phyloP scores from a whole-genome alignment of 2,888 invertebrate species.

The Calliopum simillimum region DNA sequence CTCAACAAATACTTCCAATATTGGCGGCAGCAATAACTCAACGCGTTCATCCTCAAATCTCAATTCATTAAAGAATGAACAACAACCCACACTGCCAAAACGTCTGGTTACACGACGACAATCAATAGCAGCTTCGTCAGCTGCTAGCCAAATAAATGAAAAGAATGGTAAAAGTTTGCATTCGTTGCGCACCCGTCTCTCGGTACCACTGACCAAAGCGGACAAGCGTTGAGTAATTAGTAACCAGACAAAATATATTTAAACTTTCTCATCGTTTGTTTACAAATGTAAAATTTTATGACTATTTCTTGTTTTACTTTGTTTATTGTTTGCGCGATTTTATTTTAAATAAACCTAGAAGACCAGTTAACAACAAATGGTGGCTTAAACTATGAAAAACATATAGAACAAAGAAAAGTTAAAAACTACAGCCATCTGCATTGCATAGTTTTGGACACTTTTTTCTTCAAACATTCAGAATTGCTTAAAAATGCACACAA shows the following conservation, averaged over 20 bases:
- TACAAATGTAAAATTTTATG: too few species aligned
- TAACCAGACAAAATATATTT: conserved; percentile 46
- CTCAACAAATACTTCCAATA: conserved; percentile 46
- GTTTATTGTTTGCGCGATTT: too few species aligned
- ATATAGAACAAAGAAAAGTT: too few species aligned
- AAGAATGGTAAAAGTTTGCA: conserved; percentile 47
- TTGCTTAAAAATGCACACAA: conserved; percentile 14
- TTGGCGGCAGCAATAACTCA: conserved; percentile 42
- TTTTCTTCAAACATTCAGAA: too few species aligned
- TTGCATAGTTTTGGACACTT: too few species aligned
- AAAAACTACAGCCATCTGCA: too few species aligned
- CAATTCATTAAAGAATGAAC: background rate
- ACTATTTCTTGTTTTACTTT: too few species aligned
- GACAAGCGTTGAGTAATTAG: conserved; percentile 63
- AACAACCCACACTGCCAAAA: conserved; percentile 49
- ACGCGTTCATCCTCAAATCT: conserved; percentile 45
- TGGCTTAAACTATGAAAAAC: too few species aligned
- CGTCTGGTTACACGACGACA: conserved; percentile 66
- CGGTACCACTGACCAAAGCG: conserved; percentile 67
- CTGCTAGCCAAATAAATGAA: conserved; percentile 25
- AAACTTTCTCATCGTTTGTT: background rate
- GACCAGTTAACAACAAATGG: too few species aligned
- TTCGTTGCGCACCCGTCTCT: conserved; percentile 67
- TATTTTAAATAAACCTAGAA: too few species aligned
- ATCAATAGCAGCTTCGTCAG: conserved; percentile 55